Conservation (phyloP, 2,888 invertebrate species). For the Drosophila pseudotalamancana region DNA sequence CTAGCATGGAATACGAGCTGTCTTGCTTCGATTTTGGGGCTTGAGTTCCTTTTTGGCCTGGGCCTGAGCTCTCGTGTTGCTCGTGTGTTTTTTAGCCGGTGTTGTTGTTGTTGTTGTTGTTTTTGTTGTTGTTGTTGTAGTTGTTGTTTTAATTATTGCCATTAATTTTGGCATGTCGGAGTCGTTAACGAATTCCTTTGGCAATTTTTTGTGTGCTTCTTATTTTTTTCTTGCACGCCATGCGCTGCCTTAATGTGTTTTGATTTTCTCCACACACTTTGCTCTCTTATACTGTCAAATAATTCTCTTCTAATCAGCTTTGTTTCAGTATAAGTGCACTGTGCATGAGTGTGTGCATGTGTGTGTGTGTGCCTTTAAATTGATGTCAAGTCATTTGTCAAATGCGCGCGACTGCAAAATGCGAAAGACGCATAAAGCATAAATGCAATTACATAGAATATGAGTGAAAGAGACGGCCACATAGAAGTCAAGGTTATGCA, state of each 20-base stretch:
- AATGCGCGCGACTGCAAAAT: slow-evolving; percentile 44
- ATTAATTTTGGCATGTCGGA: slow-evolving; percentile 84
- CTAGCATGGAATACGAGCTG: not conserved
- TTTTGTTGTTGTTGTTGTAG: slow-evolving; percentile 66
- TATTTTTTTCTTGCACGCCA: slow-evolving; percentile 51
- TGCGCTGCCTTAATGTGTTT: slow-evolving; percentile 51
- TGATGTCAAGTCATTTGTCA: slow-evolving; percentile 71
- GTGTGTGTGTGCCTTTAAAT: slow-evolving; percentile 30
- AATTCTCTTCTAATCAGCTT: slow-evolving; percentile 36
- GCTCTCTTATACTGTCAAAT: slow-evolving; percentile 29
- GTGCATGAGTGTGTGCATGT: not conserved
- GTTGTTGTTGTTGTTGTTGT: slow-evolving; percentile 39
- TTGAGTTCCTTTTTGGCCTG: slow-evolving; percentile 16
- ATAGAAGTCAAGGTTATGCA: slow-evolving; percentile 28
- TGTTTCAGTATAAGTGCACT: slow-evolving; percentile 9
- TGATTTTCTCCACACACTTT: slow-evolving; percentile 28
- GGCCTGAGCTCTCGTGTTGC: slow-evolving; percentile 10
- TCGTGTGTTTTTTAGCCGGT: slow-evolving; percentile 18
- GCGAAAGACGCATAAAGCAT: slow-evolving; percentile 33
- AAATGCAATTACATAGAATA: slow-evolving; percentile 48
- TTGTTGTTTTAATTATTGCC: slow-evolving; percentile 84
- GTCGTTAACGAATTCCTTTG: slow-evolving; percentile 83
- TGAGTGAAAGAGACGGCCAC: not conserved
- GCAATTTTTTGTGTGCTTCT: slow-evolving; percentile 25
- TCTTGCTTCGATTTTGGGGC: slow-evolving; percentile 15